Evolutionary conservation across 2,113 vertebrate species (phyloP).

Genomic region (Psittacus erithacus): DNA sequence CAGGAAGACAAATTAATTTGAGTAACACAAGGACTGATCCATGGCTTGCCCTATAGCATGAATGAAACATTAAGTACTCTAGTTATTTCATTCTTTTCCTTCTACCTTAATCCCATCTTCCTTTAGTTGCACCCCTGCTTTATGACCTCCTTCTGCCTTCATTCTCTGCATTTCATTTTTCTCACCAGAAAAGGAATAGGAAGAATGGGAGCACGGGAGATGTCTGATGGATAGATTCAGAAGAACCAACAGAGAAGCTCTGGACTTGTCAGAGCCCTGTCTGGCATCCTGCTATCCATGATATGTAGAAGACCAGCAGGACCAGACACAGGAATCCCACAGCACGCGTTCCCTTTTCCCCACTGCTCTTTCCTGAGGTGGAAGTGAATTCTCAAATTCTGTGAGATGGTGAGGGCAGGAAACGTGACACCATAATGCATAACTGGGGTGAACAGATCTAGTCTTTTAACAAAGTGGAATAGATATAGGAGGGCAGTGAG

Average conservation of each 20-base stretch:
- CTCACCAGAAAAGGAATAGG: not conserved
- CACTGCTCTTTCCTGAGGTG: not conserved
- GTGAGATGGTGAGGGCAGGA: not conserved
- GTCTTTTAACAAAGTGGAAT: not conserved
- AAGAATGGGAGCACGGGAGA: not conserved
- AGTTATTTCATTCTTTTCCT: not conserved
- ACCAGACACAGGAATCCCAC: not conserved
- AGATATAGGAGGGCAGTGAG: not conserved
- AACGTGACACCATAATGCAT: not conserved
- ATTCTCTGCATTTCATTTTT: not conserved
- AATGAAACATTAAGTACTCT: not conserved
- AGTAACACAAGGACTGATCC: not conserved
- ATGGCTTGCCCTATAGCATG: not conserved
- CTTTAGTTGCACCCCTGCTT: not conserved
- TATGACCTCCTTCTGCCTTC: not conserved
- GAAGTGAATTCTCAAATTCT: not conserved
- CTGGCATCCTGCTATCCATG: not conserved
- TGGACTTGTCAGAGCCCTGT: not conserved
- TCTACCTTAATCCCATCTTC: not conserved
- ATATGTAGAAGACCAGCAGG: not conserved
- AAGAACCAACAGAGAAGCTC: fast-evolving
- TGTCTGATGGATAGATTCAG: not conserved
- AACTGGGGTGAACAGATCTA: not conserved
- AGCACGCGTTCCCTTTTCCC: not conserved
- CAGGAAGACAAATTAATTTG: not conserved